Conservation (phyloP, 2,113 vertebrate species). For the Donacobius atricapilla region DNA sequence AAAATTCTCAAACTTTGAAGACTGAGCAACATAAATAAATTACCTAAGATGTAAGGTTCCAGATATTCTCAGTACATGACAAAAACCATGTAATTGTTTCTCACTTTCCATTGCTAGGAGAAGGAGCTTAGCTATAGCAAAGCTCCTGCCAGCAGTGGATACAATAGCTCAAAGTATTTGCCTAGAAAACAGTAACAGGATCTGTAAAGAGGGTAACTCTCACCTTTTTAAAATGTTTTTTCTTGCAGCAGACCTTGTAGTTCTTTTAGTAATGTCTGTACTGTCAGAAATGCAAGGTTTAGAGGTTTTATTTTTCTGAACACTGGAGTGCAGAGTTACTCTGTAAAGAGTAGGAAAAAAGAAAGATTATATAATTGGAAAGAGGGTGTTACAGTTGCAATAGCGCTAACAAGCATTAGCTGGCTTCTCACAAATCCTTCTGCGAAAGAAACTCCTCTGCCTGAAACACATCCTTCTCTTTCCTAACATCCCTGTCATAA, state of each 20-base stretch:
- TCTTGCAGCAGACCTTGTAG: slow-evolving; percentile 83
- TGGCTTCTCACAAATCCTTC: neutral
- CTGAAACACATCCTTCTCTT: neutral
- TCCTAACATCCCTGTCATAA: neutral
- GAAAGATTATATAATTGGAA: slow-evolving; percentile 64
- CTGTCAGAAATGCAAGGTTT: slow-evolving; percentile 81
- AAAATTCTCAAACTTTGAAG: neutral
- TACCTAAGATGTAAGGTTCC: neutral
- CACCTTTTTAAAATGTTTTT: slow-evolving; percentile 81
- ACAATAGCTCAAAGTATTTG: neutral
- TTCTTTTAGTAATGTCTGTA: slow-evolving; percentile 86
- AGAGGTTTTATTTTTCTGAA: slow-evolving; percentile 83
- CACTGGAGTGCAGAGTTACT: slow-evolving; percentile 86
- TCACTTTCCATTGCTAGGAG: neutral
- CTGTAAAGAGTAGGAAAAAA: slow-evolving; percentile 78
- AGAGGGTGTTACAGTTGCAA: neutral
- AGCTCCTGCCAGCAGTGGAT: neutral
- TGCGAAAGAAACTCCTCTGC: neutral
- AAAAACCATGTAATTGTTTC: neutral
- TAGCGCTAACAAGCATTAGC: neutral
- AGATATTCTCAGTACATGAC: neutral
- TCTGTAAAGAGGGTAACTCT: slow-evolving; percentile 63
- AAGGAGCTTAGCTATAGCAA: neutral
- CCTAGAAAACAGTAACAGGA: neutral
- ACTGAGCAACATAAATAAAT: neutral